Base-by-base conservation (phyloP, 1,140 invertebrate genomes). In the Agrypnia vestita region DNA sequence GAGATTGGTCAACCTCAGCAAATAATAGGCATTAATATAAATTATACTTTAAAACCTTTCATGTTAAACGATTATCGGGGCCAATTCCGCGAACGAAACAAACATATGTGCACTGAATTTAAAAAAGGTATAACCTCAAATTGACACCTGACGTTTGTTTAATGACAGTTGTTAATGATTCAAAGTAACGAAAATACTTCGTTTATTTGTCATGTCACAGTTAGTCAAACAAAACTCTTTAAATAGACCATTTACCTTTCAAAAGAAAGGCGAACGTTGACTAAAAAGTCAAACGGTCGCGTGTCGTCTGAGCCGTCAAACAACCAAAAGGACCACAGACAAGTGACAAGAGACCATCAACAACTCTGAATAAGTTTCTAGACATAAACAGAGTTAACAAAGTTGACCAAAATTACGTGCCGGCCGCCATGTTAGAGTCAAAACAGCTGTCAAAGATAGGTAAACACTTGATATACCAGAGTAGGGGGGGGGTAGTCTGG, bases 261-360 rank as follows among this genome's bases (percentile, higher is more conserved):
- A 80, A 79, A 67, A 53, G 44, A 21, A 51, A 35, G 47, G 69
- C 76, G 76, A 80, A 75, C 72, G 78, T 67, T 76, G 78, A 80
- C 78, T 17, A 15, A 74, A 74, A 80, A 76, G 78, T 80, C 78
- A 80, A 75, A 64, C 71, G 78, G 44, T 80, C 78, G 71, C 78
- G 78, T 80, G 73, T 69, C 72, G 56, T 59, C 35, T 21, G 43
- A 73, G 69, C 19, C 78, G 71, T 56, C 25, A 64, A 76, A 11
- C 46, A 56, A 15, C 15, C 25, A 75, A 75, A 75, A 75, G 44
- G 43, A 55, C 6, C 69, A 55, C 25, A 73, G 51, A 73, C 43
- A 75, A 64, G n/a, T 64, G 19, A n/a, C 19, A 64, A 35, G 13
- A 35, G 61, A 13, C 3, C 25, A 35, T 35, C 6, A 6, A 3